Percentiles rank a stretch among this genome's conserved stretches.
phyloP scores from a whole-genome alignment of 2,888 invertebrate genomes.

The Tipula helvola region DNA sequence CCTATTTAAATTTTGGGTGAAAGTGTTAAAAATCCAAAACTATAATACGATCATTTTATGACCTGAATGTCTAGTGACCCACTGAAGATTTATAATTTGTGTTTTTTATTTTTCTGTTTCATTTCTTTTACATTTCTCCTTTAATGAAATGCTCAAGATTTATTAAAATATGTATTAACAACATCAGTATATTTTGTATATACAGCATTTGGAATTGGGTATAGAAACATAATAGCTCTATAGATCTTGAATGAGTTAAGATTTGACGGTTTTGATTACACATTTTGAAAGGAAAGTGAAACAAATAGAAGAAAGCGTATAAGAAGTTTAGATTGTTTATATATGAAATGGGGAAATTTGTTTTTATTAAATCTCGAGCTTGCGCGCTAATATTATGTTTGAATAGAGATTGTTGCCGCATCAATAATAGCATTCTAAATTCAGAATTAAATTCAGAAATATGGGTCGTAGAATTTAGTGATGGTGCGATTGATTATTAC shows the following conservation, averaged over 20 bases:
- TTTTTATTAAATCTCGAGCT: neutral
- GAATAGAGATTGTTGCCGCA: neutral
- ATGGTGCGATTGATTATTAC: neutral
- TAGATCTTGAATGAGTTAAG: neutral
- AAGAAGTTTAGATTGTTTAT: neutral
- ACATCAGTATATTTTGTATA: neutral
- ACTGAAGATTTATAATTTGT: slow-evolving; percentile 20
- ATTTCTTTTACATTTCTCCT: slow-evolving; percentile 5
- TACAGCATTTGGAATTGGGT: neutral
- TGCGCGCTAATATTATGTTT: neutral
- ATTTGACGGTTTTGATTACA: neutral
- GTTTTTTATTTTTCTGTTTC: neutral
- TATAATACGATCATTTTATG: slow-evolving; percentile 18
- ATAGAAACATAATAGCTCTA: neutral
- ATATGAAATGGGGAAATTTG: neutral
- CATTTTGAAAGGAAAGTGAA: neutral
- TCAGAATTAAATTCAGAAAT: neutral
- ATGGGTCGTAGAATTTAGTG: neutral
- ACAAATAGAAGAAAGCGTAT: neutral
- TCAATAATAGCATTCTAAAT: neutral
- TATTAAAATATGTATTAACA: neutral
- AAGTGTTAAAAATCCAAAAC: neutral
- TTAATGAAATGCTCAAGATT: neutral
- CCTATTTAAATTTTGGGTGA: neutral
- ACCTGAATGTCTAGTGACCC: slow-evolving; percentile 36